Evolutionary conservation across 2,113 vertebrate species (phyloP).

Genomic region (Hemibagrus wyckioides): DNA sequence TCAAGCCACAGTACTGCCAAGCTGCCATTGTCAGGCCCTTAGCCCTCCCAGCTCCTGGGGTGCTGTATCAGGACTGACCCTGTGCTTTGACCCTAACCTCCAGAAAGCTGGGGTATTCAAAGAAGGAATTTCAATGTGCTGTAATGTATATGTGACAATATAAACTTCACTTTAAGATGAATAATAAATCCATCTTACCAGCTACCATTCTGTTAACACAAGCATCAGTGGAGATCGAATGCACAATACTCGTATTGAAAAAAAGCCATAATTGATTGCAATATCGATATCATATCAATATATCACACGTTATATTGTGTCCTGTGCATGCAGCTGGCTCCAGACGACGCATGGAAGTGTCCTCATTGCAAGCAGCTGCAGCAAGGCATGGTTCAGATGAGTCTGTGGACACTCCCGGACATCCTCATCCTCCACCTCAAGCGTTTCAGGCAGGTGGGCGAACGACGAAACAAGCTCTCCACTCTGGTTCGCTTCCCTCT

Average conservation of each 20-base stretch:
- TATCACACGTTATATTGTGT: too few species aligned
- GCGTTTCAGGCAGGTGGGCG: slow-evolving; percentile 91
- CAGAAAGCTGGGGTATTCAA: too few species aligned
- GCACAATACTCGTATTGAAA: neutral
- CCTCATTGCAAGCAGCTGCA: slow-evolving; percentile 93
- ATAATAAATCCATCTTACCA: neutral
- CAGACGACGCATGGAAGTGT: slow-evolving; percentile 94
- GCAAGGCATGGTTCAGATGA: slow-evolving; percentile 94
- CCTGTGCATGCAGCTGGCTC: slow-evolving; percentile 80
- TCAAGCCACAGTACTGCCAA: too few species aligned
- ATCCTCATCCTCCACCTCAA: slow-evolving; percentile 98
- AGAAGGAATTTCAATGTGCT: too few species aligned
- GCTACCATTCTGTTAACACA: neutral
- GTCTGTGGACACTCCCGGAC: slow-evolving; percentile 94
- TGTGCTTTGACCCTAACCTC: too few species aligned
- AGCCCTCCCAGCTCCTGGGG: too few species aligned
- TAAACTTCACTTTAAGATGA: neutral
- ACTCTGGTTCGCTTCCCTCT: slow-evolving; percentile 90
- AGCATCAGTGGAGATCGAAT: neutral
- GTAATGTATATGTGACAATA: too few species aligned
- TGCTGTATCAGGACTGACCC: too few species aligned
- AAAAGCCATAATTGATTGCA: neutral
- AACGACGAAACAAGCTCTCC: slow-evolving; percentile 90
- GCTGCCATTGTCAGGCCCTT: too few species aligned
- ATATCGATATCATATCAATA: neutral